phyloP scores from a whole-genome alignment of 2,797 vertebrate genomes.

The Lemur catta region DNA sequence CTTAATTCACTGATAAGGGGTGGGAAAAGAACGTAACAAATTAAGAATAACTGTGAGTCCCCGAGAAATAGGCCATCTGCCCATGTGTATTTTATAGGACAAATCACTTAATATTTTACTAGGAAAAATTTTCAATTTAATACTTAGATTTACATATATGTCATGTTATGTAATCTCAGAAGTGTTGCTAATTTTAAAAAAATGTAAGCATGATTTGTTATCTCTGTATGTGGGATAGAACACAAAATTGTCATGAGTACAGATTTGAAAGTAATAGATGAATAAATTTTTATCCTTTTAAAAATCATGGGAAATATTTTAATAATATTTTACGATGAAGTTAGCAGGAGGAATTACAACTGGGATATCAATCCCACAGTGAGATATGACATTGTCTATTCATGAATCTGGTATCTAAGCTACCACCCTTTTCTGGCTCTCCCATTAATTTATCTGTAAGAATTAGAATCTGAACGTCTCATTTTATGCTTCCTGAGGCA shows the following conservation, averaged over 20 bases:
- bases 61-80: background rate
- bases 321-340: constrained; percentile 23
- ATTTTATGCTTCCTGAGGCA: constrained; percentile 38
- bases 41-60: background rate
- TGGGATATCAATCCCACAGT: background rate
- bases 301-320: background rate
- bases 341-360: constrained; percentile 8
- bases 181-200: background rate
- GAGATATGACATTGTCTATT: constrained; percentile 19
- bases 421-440: constrained; percentile 27
- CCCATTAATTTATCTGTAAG: constrained; percentile 45
- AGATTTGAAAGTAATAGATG: background rate
- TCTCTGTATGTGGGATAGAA: background rate
- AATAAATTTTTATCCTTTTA: background rate
- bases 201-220: background rate
- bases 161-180: background rate
- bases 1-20: background rate
- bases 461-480: constrained; percentile 50
- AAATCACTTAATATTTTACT: background rate
- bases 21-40: background rate
- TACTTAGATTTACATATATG: background rate
- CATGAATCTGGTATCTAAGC: constrained; percentile 41
- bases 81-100: background rate
- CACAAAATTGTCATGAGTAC: background rate
- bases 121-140: background rate